These are phyloP conservation scores for Hydroisotoma schaefferi DNA, from an alignment of 2,888 invertebrate species.

Conservation along the genomic window DNA sequence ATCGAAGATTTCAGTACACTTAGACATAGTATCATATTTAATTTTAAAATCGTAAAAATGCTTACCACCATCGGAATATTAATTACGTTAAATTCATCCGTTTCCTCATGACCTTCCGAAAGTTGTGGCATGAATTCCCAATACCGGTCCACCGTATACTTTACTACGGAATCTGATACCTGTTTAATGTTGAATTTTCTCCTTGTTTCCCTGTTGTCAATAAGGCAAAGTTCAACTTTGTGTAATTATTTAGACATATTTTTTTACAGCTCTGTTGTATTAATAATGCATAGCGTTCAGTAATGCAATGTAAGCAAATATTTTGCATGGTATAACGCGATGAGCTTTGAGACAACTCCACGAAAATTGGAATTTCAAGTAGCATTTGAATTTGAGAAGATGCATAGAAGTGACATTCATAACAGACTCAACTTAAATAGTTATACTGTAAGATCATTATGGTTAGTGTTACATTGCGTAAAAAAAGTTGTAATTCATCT, in stretches of 20 bases:
- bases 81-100: constrained; percentile 31
- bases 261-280: too few relatives aligned
- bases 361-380: too few relatives aligned
- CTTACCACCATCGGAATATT: constrained; percentile 39
- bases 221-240: not conserved
- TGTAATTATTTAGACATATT: not conserved
- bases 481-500: too few relatives aligned
- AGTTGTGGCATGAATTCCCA: constrained; percentile 37
- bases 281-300: too few relatives aligned
- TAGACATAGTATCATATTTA: not conserved
- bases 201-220: constrained; percentile 26
- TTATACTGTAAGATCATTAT: too few relatives aligned
- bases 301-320: too few relatives aligned
- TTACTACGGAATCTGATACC: constrained; percentile 17
- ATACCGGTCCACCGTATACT: constrained; percentile 22
- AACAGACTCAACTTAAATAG: too few relatives aligned
- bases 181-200: constrained; percentile 26
- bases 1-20: not conserved
- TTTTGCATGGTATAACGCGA: too few relatives aligned
- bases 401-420: too few relatives aligned
- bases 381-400: too few relatives aligned
- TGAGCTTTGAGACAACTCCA: too few relatives aligned
- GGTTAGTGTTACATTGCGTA: too few relatives aligned
- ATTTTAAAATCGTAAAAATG: not conserved
- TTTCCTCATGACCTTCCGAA: constrained; percentile 28